Evolutionary conservation across 2,113 vertebrate species (phyloP), one percentile per base, ranked within the genome.

Genomic region (Mus spicilegus): DNA sequence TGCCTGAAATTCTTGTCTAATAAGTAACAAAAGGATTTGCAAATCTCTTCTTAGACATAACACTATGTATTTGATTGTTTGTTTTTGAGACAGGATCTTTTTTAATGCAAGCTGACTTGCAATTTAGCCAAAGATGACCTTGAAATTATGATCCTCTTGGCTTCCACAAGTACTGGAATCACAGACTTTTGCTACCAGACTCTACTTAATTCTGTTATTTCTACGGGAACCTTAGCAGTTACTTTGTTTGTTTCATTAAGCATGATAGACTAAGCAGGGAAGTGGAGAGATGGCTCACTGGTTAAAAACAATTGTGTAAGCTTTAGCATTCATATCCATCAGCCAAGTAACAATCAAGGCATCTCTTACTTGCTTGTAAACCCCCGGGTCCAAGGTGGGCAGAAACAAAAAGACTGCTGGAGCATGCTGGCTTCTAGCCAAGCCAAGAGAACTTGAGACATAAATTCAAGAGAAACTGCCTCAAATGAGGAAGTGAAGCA

Each of bases 1-100:
- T 73, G 14, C 6, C 54, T 67, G 3, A 49, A n/a, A 28, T 46
- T 82, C 69, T 94, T 80, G 65, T 46, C 17, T 30, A 54, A 77
- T 78, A 93, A 54, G 5, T 65, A 72, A 22, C 8, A 49, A 75
- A 85, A 87, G 17, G 5, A 67, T 51, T 89, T 86, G 2, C 13
- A 49, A 56, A 94, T 39, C 16, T 78, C 81, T 93, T 67, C 67
- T 87, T 82, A 86, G 26, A 58, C 91, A 80, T 93, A n/a, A 30
- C 9, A 26, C 3, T 54, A n/a, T 70, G 46, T 24, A 33, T 87
- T 69, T 69, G 30, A 5, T 56, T 36, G 36, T 14, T 56, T 56
- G 36, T 14, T 82, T 87, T 70, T 87, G 85, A 87, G 11, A 51
- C 30, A n/a, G 17, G 39, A 20, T 70, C 30, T 70, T 67, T 70